A percentile compares a stretch with the other conserved stretches of the same genome.
Conservation (phyloP, 2,113 vertebrate species). For the Osmerus eperlanus region DNA sequence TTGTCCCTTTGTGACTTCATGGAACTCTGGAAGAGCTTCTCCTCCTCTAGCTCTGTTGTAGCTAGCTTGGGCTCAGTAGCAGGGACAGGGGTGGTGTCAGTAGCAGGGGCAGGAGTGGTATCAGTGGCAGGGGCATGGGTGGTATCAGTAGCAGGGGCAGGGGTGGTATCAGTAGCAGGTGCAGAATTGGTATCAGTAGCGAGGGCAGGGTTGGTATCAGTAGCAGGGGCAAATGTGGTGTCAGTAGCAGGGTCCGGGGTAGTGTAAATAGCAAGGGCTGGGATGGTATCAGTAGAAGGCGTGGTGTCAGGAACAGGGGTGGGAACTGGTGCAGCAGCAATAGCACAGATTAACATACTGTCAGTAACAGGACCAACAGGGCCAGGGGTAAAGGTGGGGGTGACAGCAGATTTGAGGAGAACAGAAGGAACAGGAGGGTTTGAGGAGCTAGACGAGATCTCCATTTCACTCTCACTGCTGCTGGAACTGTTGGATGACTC, state of each 20-base stretch:
- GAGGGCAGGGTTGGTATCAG: background rate
- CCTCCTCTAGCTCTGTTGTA: background rate
- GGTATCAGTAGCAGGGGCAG: slow-evolving; percentile 1
- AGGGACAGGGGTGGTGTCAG: background rate
- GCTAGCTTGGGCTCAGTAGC: slow-evolving; percentile 6
- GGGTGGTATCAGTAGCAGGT: background rate
- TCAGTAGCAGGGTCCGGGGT: slow-evolving; percentile 14
- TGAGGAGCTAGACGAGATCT: slow-evolving; percentile 59
- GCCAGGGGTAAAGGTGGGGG: background rate
- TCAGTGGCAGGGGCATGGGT: background rate
- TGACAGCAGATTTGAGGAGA: background rate
- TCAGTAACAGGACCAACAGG: no score
- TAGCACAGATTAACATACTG: no score
- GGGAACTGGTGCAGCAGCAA: no score
- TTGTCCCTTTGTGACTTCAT: slow-evolving; percentile 13
- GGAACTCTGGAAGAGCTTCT: background rate
- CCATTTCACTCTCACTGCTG: slow-evolving; percentile 62
- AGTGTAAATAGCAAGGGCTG: slow-evolving; percentile 8
- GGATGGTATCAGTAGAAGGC: background rate
- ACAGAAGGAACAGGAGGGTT: slow-evolving; percentile 20
- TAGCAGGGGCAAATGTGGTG: background rate
- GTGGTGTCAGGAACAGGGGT: no score
- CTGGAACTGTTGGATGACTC: slow-evolving; percentile 42
- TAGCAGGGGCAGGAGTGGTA: background rate
- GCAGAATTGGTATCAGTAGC: background rate